Percentiles rank a stretch among this genome's conserved stretches.
These are phyloP conservation scores for Hyles lineata DNA, from an alignment of 2,888 invertebrate genomes.

Conservation along the genomic window DNA sequence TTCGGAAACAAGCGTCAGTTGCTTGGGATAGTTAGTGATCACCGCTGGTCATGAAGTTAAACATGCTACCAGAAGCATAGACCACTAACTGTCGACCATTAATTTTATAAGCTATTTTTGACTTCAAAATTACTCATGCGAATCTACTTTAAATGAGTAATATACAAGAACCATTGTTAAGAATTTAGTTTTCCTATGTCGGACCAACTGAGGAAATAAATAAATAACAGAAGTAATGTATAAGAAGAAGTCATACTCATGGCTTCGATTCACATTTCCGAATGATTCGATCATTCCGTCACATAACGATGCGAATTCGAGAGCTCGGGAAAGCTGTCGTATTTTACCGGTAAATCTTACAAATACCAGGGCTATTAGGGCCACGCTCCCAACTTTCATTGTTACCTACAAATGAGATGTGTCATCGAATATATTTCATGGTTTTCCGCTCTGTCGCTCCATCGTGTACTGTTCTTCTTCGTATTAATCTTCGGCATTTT, in stretches of 20 bases:
- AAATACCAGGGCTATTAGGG: conserved; percentile 45
- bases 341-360: conserved; percentile 44
- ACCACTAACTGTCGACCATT: too few relatives aligned
- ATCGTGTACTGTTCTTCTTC: conserved; percentile 1
- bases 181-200: too few relatives aligned
- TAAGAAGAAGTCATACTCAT: not conserved
- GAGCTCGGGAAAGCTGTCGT: not conserved
- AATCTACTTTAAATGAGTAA: too few relatives aligned
- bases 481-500: conserved; percentile 22
- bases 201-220: too few relatives aligned
- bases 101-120: too few relatives aligned
- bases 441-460: not conserved
- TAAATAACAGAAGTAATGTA: not conserved
- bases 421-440: conserved; percentile 20
- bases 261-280: not conserved
- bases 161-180: too few relatives aligned
- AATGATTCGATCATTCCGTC: conserved; percentile 3
- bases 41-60: too few relatives aligned
- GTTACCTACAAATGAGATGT: conserved; percentile 30
- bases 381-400: conserved; percentile 40
- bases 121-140: too few relatives aligned
- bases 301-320: not conserved
- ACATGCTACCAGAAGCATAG: too few relatives aligned
- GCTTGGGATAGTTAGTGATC: too few relatives aligned
- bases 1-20: too few relatives aligned